Evolutionary conservation across 2,797 vertebrate genomes (phyloP), one percentile per base, ranked within the genome.

Genomic region (Pogonophryne albipinna): DNA sequence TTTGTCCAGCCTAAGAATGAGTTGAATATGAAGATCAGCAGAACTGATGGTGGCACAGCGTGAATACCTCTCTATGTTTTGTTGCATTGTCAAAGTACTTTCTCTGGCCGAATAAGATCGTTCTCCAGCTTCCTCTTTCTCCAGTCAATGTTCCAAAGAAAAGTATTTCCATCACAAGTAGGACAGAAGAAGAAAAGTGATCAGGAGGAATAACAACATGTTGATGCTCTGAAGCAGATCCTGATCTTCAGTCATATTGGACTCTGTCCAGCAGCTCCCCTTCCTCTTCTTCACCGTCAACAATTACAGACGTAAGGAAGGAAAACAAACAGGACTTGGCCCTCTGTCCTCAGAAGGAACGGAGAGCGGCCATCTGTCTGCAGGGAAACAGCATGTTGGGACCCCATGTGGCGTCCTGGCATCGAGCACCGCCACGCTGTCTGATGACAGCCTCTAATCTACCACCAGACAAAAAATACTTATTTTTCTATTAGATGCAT

Each of bases 311-410:
- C 74, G 31, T 72, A 38, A 49, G 64, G 74, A 69, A 51, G 49
- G 78, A 79, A 85, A 88, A 87, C 84, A 80, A 80, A 86, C 74
- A 77, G 64, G 67, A 69, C 68, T 63, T 12, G 61, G 46, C 64
- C 71, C 38, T 66, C 14, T 34, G 71, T 67, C 61, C 71, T 19
- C 68, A 14, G 12, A 19, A 51, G 38, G 65, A 79, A 20, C 73
- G 55, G 53, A 78, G 78, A 60, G 66, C 4, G 42, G 76, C 89
- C 89, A 85, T 92, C 91, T 91, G 85, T 76, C 83, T 51, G 83
- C n/a, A 10, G 78, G 71, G 74, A 68, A 88, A 74, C 72, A 52
- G 83, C 91, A 81, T 85, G 86, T 74, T 53, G 74, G 80, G 84
- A 84, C 81, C 83, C 80, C 87, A 64, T 90, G 89, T 79, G 84